Base-by-base conservation (phyloP, 2,888 invertebrate genomes). In the Nemotelus pantherinus region DNA sequence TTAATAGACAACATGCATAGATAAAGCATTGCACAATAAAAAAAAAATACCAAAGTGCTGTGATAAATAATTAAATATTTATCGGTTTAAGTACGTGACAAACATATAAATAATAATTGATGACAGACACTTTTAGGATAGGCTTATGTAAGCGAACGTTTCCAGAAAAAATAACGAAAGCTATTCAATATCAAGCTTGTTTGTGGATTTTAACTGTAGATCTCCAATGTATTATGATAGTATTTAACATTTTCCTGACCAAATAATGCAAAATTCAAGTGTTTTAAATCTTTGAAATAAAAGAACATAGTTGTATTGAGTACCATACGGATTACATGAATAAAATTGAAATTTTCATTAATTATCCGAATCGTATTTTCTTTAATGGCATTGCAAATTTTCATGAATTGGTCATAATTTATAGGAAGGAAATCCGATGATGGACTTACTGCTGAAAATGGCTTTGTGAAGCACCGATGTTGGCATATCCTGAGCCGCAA, bases 21-120 rank as follows among this genome's bases (percentile, higher is more conserved):
- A 72, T 60, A 77, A 76, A n/a, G 74, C 71, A 77, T 64, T 77
- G 65, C 67, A 79, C 67, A 71, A 77, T 77, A 79, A 79, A 72
- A 64, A n/a, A 55, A 76, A 77, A 72, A 71, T 41, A 45, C 58
- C 68, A 76, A 79, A 74, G 79, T 79, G 79, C 79, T 79, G 79
- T 79, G 79, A 79, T 79, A 79, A 74, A 77, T 77, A 74, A 72
- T 50, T 25, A 76, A 25, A 67, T 76, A 76, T 76, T 76, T 76
- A 76, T 76, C 76, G 58, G 3, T 64, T 64, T 43, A 10, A 64
- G 41, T 64, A 63, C 43, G 44, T 44, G 48, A 58, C 47, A 45
- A 65, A 45, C 65, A 25, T 25, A 25, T 25, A 25, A 25, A 25
- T 25, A 25, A 25, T 25, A 44, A 65, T 65, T 65, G 65, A 65